Base-by-base conservation (phyloP, 2,888 invertebrate species). In the Drosophila tanythrix region DNA sequence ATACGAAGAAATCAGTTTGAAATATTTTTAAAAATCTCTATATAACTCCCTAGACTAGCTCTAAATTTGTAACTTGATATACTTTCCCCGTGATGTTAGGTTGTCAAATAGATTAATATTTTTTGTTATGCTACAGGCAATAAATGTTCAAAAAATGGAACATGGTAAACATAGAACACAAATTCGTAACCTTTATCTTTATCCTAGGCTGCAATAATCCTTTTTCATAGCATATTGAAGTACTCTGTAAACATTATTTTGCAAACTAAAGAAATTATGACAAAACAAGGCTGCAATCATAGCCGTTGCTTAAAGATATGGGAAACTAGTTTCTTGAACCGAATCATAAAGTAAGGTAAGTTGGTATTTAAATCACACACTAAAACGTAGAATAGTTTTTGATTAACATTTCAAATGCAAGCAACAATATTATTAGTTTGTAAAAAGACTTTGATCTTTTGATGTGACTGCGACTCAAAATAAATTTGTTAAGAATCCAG, bases 401-500 rank as follows among this genome's bases (percentile, higher is more conserved):
- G 8, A 52, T 48, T 50, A 11, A 31, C 8, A 56, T 65, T 25
- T 18, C 13, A 52, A 52, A 38, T 53, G 18, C 10, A 27, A 67
- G 36, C 25, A 40, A 50, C 15, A 53, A 55, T 29, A 31, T 8
- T 11, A 48, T 25, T 18, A 15, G 50, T 29, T 51, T 15, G 0
- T 36, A 36, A 6, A 55, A 59, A n/a, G 53, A 18, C 55, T 63
- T 67, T 60, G 52, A 68, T 68, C 61, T 65, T 61, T 46, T 75
- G 76, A 74, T 76, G 55, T 75, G 76, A 70, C 66, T 75, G 38
- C 52, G 60, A 31, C 56, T 21, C 53, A 29, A 70, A 74, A 81
- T 71, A 71, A 71, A 78, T 78, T 74, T 78, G 74, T 81, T 81
- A 65, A 71, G 63, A 18, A 25, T 61, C 36, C 25, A 52, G 56